A percentile compares a stretch with the other conserved stretches of the same genome.
These are phyloP conservation scores for Drosophila leontia DNA, from an alignment of 1,140 invertebrate genomes.

Conservation along the genomic window DNA sequence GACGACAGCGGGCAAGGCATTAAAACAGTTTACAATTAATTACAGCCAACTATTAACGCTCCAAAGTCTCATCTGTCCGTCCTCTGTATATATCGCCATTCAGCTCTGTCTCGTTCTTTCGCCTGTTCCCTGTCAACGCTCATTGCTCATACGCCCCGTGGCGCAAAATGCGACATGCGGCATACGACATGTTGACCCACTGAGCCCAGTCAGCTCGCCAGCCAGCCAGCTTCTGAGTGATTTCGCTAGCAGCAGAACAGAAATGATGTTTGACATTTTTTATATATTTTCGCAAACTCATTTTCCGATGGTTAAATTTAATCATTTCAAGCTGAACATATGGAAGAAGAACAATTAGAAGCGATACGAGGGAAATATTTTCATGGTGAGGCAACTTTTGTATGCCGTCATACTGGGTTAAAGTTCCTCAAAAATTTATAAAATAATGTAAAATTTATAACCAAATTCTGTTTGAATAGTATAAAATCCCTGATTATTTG, in stretches of 20 bases:
- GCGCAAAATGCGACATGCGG: constrained; percentile 40
- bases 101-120: constrained; percentile 22
- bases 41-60: constrained; percentile 61
- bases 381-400: constrained; percentile 2
- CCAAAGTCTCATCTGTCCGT: constrained; percentile 23
- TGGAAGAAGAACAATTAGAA: constrained; percentile 39
- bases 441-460: too few relatives aligned
- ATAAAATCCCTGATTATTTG: background rate
- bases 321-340: constrained; percentile 30
- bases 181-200: constrained; percentile 60
- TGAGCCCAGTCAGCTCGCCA: constrained; percentile 20
- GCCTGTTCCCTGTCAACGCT: constrained; percentile 52
- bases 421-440: background rate
- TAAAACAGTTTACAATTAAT: constrained; percentile 77
- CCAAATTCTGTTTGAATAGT: background rate
- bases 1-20: constrained; percentile 43
- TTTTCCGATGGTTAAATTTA: constrained; percentile 33
- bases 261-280: constrained; percentile 61
- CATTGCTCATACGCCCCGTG: constrained; percentile 75
- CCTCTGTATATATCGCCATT: background rate
- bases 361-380: constrained; percentile 23
- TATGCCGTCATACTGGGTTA: background rate
- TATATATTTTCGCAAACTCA: constrained; percentile 31
- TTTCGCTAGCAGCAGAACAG: constrained; percentile 23
- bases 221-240: constrained; percentile 37